Evolutionary conservation across 1,140 invertebrate species (phyloP), one percentile per base, ranked within the genome.

Genomic region (Micrasema minimum): DNA sequence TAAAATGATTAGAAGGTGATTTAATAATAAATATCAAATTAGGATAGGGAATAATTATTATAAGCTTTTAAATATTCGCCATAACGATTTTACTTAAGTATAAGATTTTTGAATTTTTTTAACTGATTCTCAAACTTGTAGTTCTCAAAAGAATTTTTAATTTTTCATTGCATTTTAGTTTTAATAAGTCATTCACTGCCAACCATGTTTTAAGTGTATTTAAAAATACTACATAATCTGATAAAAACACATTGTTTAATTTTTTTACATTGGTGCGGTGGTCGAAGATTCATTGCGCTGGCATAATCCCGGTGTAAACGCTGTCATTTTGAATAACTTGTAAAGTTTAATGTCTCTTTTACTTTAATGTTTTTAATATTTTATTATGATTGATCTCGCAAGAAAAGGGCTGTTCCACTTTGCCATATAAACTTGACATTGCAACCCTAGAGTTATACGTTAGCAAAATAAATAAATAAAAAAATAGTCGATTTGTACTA

Each of bases 341-440:
- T n/a, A n/a, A n/a, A n/a, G n/a, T n/a, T n/a, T n/a, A n/a, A n/a
- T n/a, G n/a, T n/a, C n/a, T n/a, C n/a, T n/a, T n/a, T n/a, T n/a
- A n/a, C n/a, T n/a, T 3, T 9, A 48, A 14, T 48, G 16, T 18
- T 48, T 55, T n/a, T 31, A n/a, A 31, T 55, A 14, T n/a, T 20
- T 55, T 31, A 38, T 72, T 69, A 59, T 69, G n/a, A 64, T 69
- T 74, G 72, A 74, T 74, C 72, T 74, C 72, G 72, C 66, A 69
- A 38, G 70, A 65, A 70, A 74, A 62, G 37, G 72, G 72, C 72
- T 74, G 72, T 74, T 70, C 53, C 37, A 37, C 10, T 70, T 74
- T 74, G 72, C 72, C 72, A 74, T 74, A 74, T 70, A 66, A 66
- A 70, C 45, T 67, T 73, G 67, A 59, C 55, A 38, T 38, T 59